Percentiles rank a stretch among this genome's conserved stretches.
These are phyloP conservation scores for Saturnia pavonia DNA, from an alignment of 2,888 invertebrate genomes.

Conservation along the genomic window DNA sequence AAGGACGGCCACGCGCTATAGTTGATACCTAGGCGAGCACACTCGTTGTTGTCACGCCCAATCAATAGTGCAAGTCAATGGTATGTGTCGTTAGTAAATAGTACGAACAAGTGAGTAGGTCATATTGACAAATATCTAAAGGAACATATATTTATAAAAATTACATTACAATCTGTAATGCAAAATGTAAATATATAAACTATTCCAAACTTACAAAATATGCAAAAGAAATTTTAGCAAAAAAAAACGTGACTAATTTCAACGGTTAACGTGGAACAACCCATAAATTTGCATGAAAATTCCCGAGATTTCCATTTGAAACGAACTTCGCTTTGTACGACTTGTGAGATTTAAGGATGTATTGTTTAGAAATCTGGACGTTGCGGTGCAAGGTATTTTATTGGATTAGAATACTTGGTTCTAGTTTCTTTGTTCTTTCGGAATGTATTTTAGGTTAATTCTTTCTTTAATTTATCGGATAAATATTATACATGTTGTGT, in stretches of 20 bases:
- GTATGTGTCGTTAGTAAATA: too few relatives aligned
- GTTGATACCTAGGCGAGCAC: too few relatives aligned
- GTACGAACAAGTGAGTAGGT: too few relatives aligned
- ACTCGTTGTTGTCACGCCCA: too few relatives aligned
- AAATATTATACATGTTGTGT: too few relatives aligned
- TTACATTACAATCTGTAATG: not conserved
- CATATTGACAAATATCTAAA: too few relatives aligned
- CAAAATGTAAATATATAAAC: not conserved
- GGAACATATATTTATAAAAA: too few relatives aligned
- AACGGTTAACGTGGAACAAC: not conserved
- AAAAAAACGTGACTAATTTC: constrained; percentile 4
- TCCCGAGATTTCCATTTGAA: constrained; percentile 43
- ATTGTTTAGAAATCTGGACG: constrained; percentile 7
- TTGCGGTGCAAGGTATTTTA: not conserved
- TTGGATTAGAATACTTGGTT: not conserved
- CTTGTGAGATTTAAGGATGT: constrained; percentile 8
- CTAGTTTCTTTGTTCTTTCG: not conserved
- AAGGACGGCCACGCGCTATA: too few relatives aligned
- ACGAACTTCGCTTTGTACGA: constrained; percentile 38
- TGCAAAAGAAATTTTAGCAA: constrained; percentile 23
- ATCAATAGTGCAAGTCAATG: too few relatives aligned
- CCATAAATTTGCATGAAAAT: constrained; percentile 42
- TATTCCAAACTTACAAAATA: not conserved
- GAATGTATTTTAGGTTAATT: too few relatives aligned
- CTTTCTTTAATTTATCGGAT: too few relatives aligned